Evolutionary conservation across 2,888 invertebrate genomes (phyloP).

Genomic region (Horisme vitalbata): DNA sequence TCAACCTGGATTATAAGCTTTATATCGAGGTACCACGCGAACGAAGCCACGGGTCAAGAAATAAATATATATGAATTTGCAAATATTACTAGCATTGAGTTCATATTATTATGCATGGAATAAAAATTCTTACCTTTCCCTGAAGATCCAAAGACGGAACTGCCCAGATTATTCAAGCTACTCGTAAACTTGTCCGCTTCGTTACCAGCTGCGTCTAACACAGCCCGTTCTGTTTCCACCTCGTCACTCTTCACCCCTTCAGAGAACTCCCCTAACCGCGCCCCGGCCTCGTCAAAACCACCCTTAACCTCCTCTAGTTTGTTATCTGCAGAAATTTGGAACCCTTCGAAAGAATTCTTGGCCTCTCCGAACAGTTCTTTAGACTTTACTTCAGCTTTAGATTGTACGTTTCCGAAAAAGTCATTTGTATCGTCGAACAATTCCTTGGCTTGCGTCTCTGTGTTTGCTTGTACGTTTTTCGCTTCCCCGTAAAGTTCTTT

Average conservation of each 20-base stretch:
- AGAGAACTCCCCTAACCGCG: conserved; percentile 53
- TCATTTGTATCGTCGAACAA: conserved; percentile 52
- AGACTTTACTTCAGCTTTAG: conserved; percentile 55
- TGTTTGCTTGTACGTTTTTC: conserved; percentile 48
- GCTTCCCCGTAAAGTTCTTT: conserved; percentile 60
- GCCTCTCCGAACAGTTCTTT: conserved; percentile 61
- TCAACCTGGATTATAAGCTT: too few species aligned
- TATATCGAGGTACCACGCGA: too few species aligned
- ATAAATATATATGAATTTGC: background rate
- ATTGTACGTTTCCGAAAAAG: conserved; percentile 53
- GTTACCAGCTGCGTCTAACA: conserved; percentile 49
- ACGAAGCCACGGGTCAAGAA: too few species aligned
- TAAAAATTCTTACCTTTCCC: conserved; percentile 62
- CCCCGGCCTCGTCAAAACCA: conserved; percentile 52
- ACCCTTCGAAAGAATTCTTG: conserved; percentile 67
- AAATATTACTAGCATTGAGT: background rate
- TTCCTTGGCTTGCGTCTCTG: conserved; percentile 54
- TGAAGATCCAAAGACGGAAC: conserved; percentile 72
- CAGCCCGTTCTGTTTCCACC: conserved; percentile 47
- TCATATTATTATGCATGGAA: background rate
- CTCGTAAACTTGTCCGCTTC: conserved; percentile 72
- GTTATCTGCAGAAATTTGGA: conserved; percentile 74
- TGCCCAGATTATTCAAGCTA: conserved; percentile 73
- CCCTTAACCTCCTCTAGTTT: conserved; percentile 68
- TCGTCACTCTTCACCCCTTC: conserved; percentile 44